Evolutionary conservation across 2,797 vertebrate genomes (phyloP).

Genomic region (Lacerta bilineata): DNA sequence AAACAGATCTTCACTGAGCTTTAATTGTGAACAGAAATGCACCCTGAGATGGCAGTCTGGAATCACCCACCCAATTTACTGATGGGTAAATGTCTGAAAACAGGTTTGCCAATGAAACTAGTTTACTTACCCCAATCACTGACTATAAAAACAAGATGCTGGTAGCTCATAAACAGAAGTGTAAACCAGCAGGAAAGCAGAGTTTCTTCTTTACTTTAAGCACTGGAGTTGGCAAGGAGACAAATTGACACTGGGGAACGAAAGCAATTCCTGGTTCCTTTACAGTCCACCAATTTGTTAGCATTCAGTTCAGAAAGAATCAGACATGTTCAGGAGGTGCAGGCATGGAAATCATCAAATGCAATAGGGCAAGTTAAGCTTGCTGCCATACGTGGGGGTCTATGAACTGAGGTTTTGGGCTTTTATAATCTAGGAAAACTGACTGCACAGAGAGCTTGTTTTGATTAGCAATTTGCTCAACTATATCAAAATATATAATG

Average conservation of each 20-base stretch:
- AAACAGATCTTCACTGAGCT: conserved; percentile 42
- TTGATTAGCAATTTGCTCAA: conserved; percentile 34
- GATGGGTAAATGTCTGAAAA: conserved; percentile 34
- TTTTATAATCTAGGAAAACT: not conserved
- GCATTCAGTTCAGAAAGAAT: not conserved
- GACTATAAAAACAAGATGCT: conserved; percentile 49
- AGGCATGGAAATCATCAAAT: conserved; percentile 16
- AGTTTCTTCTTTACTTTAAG: conserved; percentile 30
- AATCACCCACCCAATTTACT: conserved; percentile 36
- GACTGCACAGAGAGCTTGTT: not conserved
- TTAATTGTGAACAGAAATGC: conserved; percentile 37
- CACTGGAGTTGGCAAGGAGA: conserved; percentile 44
- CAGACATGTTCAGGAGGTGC: conserved; percentile 33
- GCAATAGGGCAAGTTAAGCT: conserved; percentile 23
- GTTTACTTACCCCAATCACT: conserved; percentile 42
- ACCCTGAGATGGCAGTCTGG: conserved; percentile 43
- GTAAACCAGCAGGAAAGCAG: conserved; percentile 44
- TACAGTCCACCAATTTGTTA: conserved; percentile 23
- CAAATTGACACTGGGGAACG: conserved; percentile 39
- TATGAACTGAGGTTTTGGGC: not conserved
- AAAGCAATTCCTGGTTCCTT: conserved; percentile 27
- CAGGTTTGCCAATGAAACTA: conserved; percentile 19
- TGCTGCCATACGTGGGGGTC: not conserved
- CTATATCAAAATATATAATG: conserved; percentile 43
- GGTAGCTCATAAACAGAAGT: conserved; percentile 51